phyloP scores from a whole-genome alignment of 2,888 invertebrate genomes.

The Cylloceria caligata region DNA sequence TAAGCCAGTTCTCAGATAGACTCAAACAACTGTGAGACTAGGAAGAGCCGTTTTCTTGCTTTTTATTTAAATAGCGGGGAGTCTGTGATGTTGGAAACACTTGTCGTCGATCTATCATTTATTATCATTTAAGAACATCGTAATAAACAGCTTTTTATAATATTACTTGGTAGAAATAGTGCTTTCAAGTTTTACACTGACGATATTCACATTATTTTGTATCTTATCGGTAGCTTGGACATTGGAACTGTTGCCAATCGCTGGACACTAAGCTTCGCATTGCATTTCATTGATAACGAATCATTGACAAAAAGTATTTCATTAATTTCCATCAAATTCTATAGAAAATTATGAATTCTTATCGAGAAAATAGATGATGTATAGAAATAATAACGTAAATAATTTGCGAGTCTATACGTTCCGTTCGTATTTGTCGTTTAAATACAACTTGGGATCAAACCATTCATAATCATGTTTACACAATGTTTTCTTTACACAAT shows the following conservation, averaged over 20 bases:
- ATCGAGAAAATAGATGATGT: not conserved
- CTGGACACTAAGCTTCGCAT: not conserved
- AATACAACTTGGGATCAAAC: too few relatives aligned
- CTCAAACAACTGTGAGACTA: constrained; percentile 7
- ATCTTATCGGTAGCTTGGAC: constrained; percentile 52
- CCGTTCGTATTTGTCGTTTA: too few relatives aligned
- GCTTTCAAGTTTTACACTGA: not conserved
- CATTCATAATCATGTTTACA: too few relatives aligned
- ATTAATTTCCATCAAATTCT: not conserved
- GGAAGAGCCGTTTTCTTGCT: constrained; percentile 13
- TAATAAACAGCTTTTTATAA: not conserved
- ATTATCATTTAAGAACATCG: constrained; percentile 8
- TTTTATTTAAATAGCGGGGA: not conserved
- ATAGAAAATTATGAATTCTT: not conserved
- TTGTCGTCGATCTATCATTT: not conserved
- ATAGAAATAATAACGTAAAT: too few relatives aligned
- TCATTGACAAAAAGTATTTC: not conserved
- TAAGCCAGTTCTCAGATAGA: constrained; percentile 65
- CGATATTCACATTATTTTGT: not conserved
- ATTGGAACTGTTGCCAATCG: constrained; percentile 39
- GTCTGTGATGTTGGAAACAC: not conserved
- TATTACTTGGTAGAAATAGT: not conserved
- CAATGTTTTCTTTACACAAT: constrained; percentile 18
- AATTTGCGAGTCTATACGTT: too few relatives aligned
- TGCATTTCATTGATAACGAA: not conserved